Evolutionary conservation across 2,113 vertebrate genomes (phyloP), one percentile per base, ranked within the genome.

Genomic region (Aepyceros melampus): DNA sequence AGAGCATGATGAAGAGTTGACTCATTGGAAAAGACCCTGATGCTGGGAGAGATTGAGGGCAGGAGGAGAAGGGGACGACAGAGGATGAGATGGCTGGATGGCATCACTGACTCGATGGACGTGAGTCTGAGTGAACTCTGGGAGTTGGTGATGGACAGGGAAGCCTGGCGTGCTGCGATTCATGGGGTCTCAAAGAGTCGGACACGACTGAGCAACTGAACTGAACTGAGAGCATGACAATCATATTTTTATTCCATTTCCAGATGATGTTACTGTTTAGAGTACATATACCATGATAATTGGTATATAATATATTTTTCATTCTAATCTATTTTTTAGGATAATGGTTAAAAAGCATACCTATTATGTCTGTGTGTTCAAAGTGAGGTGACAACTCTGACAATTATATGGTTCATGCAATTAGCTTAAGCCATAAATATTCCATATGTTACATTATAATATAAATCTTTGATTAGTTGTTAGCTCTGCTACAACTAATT

Each of bases 251-350:
- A 51, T 85, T 97, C 83, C 11, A 71, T 43, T 88, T 92, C 88
- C 87, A 97, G 49, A 86, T 84, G 53, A 67, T 89, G 53, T 60
- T 83, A 89, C 31, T 89, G 9, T 92, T 74, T n/a, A 93, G 87
- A 81, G 40, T 79, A 76, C 29, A 89, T 67, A 47, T 78, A 33
- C 15, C 16, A 49, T 62, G 27, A 60, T 33, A 36, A 94, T 40
- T 94, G 16, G 8, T 16, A 17, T 56, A 36, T 53, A 67, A 90
- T 49, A 53, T n/a, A 78, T 55, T 87, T 55, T 84, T 40, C 43
- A 83, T 71, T 96, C 23, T 67, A 60, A 62, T 53, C 84, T 91
- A 89, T 40, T 64, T 96, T 97, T 95, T 92, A 79, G 76, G 21
- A 45, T 81, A 62, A 84, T 93, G 31, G 90, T 91, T 84, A 47